Base-by-base conservation (phyloP, 30 jellyfish, hydroid and myxozoan genomes). In the Aurelia coerulea region DNA sequence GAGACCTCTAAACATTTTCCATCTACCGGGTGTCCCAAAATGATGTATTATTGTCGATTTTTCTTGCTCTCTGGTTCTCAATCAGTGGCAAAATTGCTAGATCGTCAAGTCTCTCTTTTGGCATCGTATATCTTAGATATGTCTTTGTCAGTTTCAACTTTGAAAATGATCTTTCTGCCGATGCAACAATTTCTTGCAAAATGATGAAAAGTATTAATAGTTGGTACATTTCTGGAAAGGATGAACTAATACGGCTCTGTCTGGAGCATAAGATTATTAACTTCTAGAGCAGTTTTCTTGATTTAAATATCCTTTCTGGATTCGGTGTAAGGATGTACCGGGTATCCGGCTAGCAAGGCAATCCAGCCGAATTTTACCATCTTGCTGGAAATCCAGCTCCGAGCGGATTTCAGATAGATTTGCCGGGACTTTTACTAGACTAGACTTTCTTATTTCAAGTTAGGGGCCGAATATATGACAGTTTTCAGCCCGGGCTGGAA, bases 191-290 rank as follows among this genome's bases (percentile, higher is more conserved):
- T 19, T 65, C 77, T 17, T 76, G 91, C 46, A 65, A 64, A 64
- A 83, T 81, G 76, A 39, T 84, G 41, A 67, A 81, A 67, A 81
- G 90, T 41, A 65, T 42, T 23, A 81, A 74, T 37, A 37, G 49
- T 37, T 37, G 3, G 49, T 37, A 37, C 49, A 37, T 37, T 37
- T 37, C 49, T 37, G 83, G 90, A 51, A 64, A 80, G 31, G 90
- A 80, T 12, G 84, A 81, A 46, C 91, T 81, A 39, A 81, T 76
- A 19, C 84, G 63, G 62, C 84, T 81, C 39, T 23, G 29, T 23
- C 29, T 80, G 83, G 50, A 80, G 39, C 83, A 80, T 80, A 62
- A 80, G 23, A 67, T 63, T 58, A 23, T 32, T 64, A 10, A 81
- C 23, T 5, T 68, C 91, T 54, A 68, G 19, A 68, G 67, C 73